Evolutionary conservation across 64 coral and sea anemone species (phyloP).

Genomic region (Hydrozoanthus tunicans): DNA sequence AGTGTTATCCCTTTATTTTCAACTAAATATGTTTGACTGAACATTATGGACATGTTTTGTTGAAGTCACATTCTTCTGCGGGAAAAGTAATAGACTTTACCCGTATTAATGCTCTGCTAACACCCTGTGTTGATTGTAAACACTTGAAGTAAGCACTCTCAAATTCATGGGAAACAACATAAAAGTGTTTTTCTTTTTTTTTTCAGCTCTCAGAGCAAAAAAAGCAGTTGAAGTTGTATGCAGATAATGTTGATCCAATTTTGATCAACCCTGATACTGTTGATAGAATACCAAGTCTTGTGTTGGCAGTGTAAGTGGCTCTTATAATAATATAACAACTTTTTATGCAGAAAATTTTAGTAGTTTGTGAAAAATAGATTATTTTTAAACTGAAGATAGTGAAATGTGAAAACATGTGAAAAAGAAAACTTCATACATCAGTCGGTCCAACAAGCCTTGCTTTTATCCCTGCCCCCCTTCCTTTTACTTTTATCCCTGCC

Average conservation of each 20-base stretch:
- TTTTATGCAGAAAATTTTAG: too few relatives aligned
- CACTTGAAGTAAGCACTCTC: too few relatives aligned
- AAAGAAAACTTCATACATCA: too few relatives aligned
- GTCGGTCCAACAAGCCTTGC: too few relatives aligned
- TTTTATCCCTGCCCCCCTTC: too few relatives aligned
- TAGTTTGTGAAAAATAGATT: too few relatives aligned
- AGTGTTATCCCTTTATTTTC: not conserved
- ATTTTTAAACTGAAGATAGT: too few relatives aligned
- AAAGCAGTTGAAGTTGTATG: constrained; percentile 51
- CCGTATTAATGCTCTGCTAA: not conserved
- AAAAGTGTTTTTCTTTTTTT: not conserved
- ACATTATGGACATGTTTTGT: not conserved
- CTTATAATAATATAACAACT: not conserved
- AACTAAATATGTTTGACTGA: not conserved
- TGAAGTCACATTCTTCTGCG: not conserved
- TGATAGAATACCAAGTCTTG: constrained; percentile 40
- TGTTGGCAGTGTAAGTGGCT: constrained; percentile 43
- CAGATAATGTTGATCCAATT: constrained; percentile 33
- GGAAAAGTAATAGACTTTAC: not conserved
- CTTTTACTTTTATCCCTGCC: too few relatives aligned
- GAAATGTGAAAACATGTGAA: too few relatives aligned
- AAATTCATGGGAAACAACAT: not conserved
- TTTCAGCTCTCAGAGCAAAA: constrained; percentile 43
- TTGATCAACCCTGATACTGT: constrained; percentile 29
- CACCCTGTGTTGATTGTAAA: not conserved